A percentile compares a stretch with the other conserved stretches of the same genome.
Conservation (phyloP, 2,113 vertebrate species). For the Urocynchramus pylzowi region DNA sequence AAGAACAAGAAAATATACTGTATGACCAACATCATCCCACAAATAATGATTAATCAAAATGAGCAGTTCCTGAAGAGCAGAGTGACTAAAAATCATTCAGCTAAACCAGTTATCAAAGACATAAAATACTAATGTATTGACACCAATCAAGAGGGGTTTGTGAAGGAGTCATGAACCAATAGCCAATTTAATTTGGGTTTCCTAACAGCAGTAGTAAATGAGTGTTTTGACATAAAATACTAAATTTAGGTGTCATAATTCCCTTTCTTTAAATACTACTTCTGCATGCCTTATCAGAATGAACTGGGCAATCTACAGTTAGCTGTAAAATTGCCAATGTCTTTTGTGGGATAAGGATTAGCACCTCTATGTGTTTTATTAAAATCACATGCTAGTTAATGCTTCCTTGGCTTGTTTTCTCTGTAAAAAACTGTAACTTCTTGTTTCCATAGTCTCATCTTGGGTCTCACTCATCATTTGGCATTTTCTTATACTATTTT, state of each 20-base stretch:
- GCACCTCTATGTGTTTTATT: not conserved
- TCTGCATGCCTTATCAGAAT: not conserved
- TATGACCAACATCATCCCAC: not conserved
- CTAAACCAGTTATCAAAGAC: not conserved
- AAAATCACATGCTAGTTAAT: not conserved
- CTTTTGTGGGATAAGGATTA: not conserved
- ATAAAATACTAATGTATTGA: not conserved
- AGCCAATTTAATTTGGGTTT: not conserved
- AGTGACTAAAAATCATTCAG: not conserved
- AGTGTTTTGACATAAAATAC: not conserved
- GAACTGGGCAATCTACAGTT: not conserved
- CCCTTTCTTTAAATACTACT: not conserved
- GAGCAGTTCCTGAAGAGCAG: not conserved
- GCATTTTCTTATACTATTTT: not conserved
- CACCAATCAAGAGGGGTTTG: not conserved
- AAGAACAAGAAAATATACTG: not conserved
- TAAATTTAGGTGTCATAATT: not conserved
- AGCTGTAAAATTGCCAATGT: not conserved
- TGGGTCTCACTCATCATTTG: not conserved
- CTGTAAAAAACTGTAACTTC: not conserved
- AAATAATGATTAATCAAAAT: constrained; percentile 8
- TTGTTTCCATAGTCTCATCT: not conserved
- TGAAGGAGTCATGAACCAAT: not conserved
- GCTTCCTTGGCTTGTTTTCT: not conserved
- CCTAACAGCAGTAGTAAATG: not conserved